A percentile compares a stretch with the other conserved stretches of the same genome.
phyloP scores from a whole-genome alignment of 2,888 invertebrate genomes.

The Drepanosiphum platanoidis region DNA sequence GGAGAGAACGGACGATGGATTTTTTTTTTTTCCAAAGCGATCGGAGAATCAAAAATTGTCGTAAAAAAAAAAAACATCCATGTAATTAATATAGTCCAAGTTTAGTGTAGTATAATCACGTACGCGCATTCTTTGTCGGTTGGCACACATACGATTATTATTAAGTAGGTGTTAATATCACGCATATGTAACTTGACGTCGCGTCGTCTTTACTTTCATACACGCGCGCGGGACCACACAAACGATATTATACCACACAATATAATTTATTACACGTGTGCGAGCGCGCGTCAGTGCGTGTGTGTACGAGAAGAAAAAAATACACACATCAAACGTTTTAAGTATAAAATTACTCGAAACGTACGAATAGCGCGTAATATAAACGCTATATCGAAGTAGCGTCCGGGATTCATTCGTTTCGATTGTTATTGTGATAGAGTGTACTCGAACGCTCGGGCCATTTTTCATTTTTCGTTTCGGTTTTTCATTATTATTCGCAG shows the following conservation, averaged over 20 bases:
- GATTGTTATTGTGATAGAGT: too few relatives aligned
- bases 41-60: not conserved
- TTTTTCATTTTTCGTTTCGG: too few relatives aligned
- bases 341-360: not conserved
- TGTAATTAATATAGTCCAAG: not conserved
- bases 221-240: slow-evolving; percentile 15
- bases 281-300: too few relatives aligned
- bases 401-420: too few relatives aligned
- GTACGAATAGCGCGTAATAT: not conserved
- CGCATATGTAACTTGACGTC: slow-evolving; percentile 37
- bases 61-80: not conserved
- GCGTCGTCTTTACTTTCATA: slow-evolving; percentile 37
- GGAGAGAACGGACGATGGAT: too few relatives aligned
- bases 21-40: too few relatives aligned
- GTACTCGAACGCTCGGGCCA: too few relatives aligned
- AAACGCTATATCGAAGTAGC: too few relatives aligned
- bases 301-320: slow-evolving; percentile 3
- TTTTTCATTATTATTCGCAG: too few relatives aligned
- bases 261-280: not conserved
- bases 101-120: not conserved
- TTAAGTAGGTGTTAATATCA: slow-evolving; percentile 59
- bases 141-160: slow-evolving; percentile 52
- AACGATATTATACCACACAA: not conserved
- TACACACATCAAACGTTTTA: not conserved
- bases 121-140: slow-evolving; percentile 33